A percentile compares a stretch with the other conserved stretches of the same genome.
Evolutionary conservation across 2,113 vertebrate genomes (phyloP).

Genomic region (Tychaedon coryphoeus): DNA sequence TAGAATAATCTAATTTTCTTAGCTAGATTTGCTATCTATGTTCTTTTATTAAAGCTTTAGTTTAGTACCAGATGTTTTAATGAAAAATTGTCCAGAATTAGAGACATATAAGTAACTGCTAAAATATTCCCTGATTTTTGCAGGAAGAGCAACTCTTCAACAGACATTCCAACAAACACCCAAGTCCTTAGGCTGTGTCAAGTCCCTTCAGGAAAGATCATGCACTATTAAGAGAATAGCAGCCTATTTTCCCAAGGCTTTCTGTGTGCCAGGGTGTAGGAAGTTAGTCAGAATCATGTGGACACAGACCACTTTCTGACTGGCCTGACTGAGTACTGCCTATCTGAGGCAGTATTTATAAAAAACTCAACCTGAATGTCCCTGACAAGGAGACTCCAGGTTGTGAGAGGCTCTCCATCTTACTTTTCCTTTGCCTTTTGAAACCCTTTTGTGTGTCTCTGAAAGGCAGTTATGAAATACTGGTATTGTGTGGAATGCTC

Average conservation of each 20-base stretch:
- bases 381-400: not conserved
- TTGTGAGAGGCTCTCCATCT: not conserved
- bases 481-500: not conserved
- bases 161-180: not conserved
- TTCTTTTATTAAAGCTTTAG: not conserved
- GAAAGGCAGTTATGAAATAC: not conserved
- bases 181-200: rapidly evolving
- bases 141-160: not conserved
- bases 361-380: not conserved
- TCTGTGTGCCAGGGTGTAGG: not conserved
- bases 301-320: not conserved
- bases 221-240: not conserved
- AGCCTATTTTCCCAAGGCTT: not conserved
- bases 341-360: not conserved
- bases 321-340: not conserved
- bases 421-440: not conserved
- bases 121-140: not conserved
- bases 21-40: not conserved
- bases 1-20: not conserved
- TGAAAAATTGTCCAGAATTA: not conserved
- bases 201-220: not conserved
- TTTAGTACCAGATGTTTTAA: not conserved
- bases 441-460: not conserved
- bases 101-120: not conserved
- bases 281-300: not conserved